Percentiles rank a stretch among this genome's conserved stretches.
Evolutionary conservation across 2,888 invertebrate genomes (phyloP).

Genomic region (Empis livida): DNA sequence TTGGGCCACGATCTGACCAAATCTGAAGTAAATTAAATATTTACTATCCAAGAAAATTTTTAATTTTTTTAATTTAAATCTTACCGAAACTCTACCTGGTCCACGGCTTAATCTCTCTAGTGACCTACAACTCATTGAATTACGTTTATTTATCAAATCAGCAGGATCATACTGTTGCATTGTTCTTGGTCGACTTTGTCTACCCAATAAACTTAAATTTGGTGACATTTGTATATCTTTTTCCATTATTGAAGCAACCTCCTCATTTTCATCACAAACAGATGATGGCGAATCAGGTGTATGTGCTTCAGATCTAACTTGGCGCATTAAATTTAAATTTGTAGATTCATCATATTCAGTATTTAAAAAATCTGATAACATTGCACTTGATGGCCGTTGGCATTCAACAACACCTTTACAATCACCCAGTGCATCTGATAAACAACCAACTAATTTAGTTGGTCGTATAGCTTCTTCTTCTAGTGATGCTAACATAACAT

Average conservation of each 20-base stretch:
- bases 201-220: slow-evolving; percentile 12
- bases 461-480: slow-evolving; percentile 60
- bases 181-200: slow-evolving; percentile 27
- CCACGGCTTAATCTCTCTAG: slow-evolving; percentile 37
- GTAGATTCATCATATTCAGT: slow-evolving; percentile 34
- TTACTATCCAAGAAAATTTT: too few species aligned
- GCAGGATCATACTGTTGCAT: slow-evolving; percentile 11
- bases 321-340: slow-evolving; percentile 23
- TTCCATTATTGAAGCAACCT: slow-evolving; percentile 14
- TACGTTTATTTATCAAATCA: slow-evolving; percentile 24
- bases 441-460: slow-evolving; percentile 43
- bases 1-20: slow-evolving; percentile 38
- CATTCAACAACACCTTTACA: slow-evolving; percentile 5
- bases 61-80: background rate
- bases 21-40: slow-evolving; percentile 18
- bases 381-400: slow-evolving; percentile 40
- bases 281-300: slow-evolving; percentile 37
- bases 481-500: slow-evolving; percentile 76
- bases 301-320: slow-evolving; percentile 34
- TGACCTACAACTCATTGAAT: slow-evolving; percentile 39
- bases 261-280: slow-evolving; percentile 28
- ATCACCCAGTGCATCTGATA: slow-evolving; percentile 52
- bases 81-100: slow-evolving; percentile 33
- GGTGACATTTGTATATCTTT: slow-evolving; percentile 22
- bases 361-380: slow-evolving; percentile 33